A percentile compares a stretch with the other conserved stretches of the same genome.
phyloP scores from a whole-genome alignment of 2,888 invertebrate species.

The Mechanitis mazaeus region DNA sequence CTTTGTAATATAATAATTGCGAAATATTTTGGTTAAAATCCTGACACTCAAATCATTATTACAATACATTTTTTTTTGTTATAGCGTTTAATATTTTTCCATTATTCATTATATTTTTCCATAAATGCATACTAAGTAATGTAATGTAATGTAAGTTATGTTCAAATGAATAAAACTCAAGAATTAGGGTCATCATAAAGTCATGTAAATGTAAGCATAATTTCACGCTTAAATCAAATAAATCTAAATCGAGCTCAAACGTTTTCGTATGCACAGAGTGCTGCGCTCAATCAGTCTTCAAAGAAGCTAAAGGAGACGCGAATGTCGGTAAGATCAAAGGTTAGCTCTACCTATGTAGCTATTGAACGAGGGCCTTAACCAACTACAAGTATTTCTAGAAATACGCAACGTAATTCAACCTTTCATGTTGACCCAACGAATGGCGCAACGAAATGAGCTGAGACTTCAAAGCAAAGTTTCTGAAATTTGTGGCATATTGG shows the following conservation, averaged over 20 bases:
- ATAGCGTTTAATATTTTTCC: too few relatives aligned
- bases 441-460: conserved; percentile 16
- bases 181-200: not conserved
- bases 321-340: conserved; percentile 58
- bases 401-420: conserved; percentile 15
- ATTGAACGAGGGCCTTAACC: conserved; percentile 6
- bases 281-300: conserved; percentile 71
- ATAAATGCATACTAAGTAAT: too few relatives aligned
- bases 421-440: conserved; percentile 22
- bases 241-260: conserved; percentile 46
- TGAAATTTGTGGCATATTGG: too few relatives aligned
- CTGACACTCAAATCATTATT: too few relatives aligned
- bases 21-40: too few relatives aligned
- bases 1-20: too few relatives aligned
- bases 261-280: conserved; percentile 69
- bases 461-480: conserved; percentile 17
- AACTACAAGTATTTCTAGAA: conserved; percentile 11
- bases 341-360: conserved; percentile 34
- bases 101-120: too few relatives aligned
- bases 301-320: conserved; percentile 59
- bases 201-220: conserved; percentile 38
- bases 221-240: conserved; percentile 52
- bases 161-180: too few relatives aligned
- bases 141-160: too few relatives aligned
- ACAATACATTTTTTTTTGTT: too few relatives aligned